Evolutionary conservation across 2,113 vertebrate genomes (phyloP).

Genomic region (Triplophysa siluroides): DNA sequence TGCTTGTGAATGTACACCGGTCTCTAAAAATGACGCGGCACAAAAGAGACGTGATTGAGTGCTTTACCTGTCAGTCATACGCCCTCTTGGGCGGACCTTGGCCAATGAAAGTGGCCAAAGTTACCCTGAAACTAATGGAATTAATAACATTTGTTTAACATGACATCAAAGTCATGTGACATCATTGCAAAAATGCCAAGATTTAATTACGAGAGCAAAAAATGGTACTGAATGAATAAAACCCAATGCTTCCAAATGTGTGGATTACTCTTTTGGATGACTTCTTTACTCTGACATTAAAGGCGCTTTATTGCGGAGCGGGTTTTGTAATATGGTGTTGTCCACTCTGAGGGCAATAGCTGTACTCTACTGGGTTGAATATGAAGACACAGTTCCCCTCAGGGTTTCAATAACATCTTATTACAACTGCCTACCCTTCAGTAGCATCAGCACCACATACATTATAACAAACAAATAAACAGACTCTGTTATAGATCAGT

Average conservation of each 20-base stretch:
- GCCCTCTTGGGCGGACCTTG: too few relatives aligned
- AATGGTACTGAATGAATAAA: background rate
- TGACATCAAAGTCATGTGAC: too few relatives aligned
- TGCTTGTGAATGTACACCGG: too few relatives aligned
- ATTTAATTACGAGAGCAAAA: too few relatives aligned
- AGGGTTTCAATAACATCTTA: constrained; percentile 39
- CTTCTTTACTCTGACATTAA: background rate
- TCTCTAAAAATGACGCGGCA: too few relatives aligned
- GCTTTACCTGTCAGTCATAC: too few relatives aligned
- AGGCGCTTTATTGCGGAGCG: constrained; percentile 9
- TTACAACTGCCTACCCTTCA: constrained; percentile 16
- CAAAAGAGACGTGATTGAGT: too few relatives aligned
- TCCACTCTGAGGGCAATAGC: constrained; percentile 6
- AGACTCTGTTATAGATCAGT: constrained; percentile 3
- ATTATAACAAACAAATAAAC: constrained; percentile 24
- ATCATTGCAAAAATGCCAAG: too few relatives aligned
- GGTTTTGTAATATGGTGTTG: constrained; percentile 17
- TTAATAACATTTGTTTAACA: too few relatives aligned
- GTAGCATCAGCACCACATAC: constrained; percentile 13
- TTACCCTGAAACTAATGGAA: too few relatives aligned
- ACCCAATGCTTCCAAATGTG: background rate
- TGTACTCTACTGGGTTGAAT: constrained; percentile 4
- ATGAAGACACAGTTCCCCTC: constrained; percentile 5
- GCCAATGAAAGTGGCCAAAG: too few relatives aligned
- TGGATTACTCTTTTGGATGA: background rate